A percentile compares a stretch with the other conserved stretches of the same genome.
These are phyloP conservation scores for Hoplodrina blanda DNA, from an alignment of 2,888 invertebrate species.

Conservation along the genomic window DNA sequence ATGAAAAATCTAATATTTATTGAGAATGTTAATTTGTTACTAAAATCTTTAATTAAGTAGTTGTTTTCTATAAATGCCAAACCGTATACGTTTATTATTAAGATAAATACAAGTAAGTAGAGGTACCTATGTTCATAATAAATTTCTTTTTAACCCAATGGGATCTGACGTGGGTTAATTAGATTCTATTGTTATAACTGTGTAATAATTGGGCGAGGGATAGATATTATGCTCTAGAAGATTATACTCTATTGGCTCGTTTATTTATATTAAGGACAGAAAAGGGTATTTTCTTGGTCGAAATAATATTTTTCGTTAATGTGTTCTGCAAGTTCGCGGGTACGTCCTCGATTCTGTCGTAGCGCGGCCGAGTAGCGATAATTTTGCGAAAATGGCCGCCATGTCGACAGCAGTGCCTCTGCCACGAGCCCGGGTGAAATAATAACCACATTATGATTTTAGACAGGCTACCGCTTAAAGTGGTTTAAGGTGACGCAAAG, in stretches of 20 bases:
- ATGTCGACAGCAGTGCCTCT: constrained; percentile 87
- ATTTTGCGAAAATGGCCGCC: constrained; percentile 87
- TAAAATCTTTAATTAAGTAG: not conserved
- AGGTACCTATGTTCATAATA: constrained; percentile 37
- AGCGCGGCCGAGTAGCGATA: constrained; percentile 86
- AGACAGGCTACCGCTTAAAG: constrained; percentile 84
- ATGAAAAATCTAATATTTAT: not conserved
- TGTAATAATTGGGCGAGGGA: constrained; percentile 64
- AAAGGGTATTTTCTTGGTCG: constrained; percentile 75
- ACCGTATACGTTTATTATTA: constrained; percentile 36
- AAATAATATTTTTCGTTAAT: constrained; percentile 79
- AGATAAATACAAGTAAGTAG: constrained; percentile 58
- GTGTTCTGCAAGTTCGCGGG: constrained; percentile 81
- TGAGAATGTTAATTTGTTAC: not conserved
- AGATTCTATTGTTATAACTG: constrained; percentile 68
- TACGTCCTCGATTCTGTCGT: constrained; percentile 83
- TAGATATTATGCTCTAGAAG: constrained; percentile 58
- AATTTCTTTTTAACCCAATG: constrained; percentile 65
- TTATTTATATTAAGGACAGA: constrained; percentile 64
- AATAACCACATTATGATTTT: constrained; percentile 89
- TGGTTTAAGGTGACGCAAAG: constrained; percentile 85
- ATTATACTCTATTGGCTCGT: constrained; percentile 60
- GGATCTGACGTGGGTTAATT: constrained; percentile 71
- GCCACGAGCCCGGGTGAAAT: constrained; percentile 84
- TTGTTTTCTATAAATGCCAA: constrained; percentile 9